A percentile compares a stretch with the other conserved stretches of the same genome.
phyloP scores from a whole-genome alignment of 2,113 vertebrate species.

The Seriola rivoliana region DNA sequence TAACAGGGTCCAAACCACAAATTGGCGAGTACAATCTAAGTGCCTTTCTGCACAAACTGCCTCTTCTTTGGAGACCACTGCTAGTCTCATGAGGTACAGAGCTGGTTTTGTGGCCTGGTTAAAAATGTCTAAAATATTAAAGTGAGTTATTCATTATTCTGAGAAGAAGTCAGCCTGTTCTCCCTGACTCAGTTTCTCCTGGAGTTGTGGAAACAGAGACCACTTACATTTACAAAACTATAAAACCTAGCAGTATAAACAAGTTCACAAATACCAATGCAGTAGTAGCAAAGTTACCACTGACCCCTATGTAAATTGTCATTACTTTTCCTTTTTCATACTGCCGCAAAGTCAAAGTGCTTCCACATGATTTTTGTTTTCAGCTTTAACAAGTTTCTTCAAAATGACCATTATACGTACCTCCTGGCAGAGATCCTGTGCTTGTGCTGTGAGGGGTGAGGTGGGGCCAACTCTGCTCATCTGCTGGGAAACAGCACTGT shows the following conservation, averaged over 20 bases:
- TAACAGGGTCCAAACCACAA: slow-evolving; percentile 24
- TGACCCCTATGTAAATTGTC: not conserved
- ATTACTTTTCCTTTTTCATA: not conserved
- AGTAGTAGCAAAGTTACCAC: not conserved
- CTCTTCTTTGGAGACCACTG: slow-evolving; percentile 5
- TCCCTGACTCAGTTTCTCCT: not conserved
- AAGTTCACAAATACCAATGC: not conserved
- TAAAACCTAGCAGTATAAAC: not conserved
- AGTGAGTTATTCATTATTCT: slow-evolving; percentile 16
- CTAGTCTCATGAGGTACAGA: not conserved
- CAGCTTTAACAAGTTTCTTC: not conserved
- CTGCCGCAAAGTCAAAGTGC: not conserved
- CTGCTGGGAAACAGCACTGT: slow-evolving; percentile 90
- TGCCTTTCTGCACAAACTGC: not conserved
- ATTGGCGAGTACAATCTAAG: slow-evolving; percentile 7
- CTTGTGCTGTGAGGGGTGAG: slow-evolving; percentile 89
- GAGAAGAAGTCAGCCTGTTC: not conserved
- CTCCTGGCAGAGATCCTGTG: slow-evolving; percentile 93
- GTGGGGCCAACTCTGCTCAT: slow-evolving; percentile 90
- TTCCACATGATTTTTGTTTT: not conserved
- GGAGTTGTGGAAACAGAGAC: not conserved
- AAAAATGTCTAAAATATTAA: not conserved
- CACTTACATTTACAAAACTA: not conserved
- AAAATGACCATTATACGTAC: slow-evolving; percentile 73
- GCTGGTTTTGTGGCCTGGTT: slow-evolving; percentile 3